Percentiles rank a stretch among this genome's conserved stretches.
Evolutionary conservation across 2,888 invertebrate genomes (phyloP).

Genomic region (Drosophila neoperkinsi): DNA sequence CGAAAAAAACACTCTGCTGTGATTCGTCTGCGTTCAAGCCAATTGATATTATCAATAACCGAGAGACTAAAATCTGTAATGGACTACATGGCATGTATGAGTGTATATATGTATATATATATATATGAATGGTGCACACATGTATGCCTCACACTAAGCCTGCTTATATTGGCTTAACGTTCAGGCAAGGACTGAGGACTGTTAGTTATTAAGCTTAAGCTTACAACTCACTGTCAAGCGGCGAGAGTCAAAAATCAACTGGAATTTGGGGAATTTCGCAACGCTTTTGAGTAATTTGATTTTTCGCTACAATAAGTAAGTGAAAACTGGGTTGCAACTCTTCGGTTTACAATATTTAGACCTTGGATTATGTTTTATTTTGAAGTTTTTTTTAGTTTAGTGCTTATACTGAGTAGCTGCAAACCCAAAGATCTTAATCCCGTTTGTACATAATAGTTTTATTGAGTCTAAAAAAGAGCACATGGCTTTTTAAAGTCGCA

Average conservation of each 20-base stretch:
- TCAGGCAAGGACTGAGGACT: conserved; percentile 20
- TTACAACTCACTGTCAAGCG: conserved; percentile 41
- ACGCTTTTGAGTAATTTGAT: neutral
- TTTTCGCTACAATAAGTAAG: neutral
- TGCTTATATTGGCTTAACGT: conserved; percentile 46
- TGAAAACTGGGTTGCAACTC: neutral
- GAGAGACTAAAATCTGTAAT: conserved; percentile 4
- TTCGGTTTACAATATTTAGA: neutral
- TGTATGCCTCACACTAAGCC: conserved; percentile 17
- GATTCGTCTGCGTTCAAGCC: conserved; percentile 46
- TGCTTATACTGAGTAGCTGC: neutral
- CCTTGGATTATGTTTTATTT: neutral
- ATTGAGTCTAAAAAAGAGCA: neutral
- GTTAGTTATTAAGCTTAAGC: conserved; percentile 38
- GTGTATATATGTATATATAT: neutral
- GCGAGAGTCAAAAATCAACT: conserved; percentile 1
- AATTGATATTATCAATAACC: conserved; percentile 45
- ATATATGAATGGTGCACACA: neutral
- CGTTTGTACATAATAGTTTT: neutral
- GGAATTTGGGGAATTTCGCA: neutral
- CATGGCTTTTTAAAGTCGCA: neutral
- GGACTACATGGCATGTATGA: neutral
- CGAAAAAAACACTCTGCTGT: conserved; percentile 28
- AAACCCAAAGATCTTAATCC: neutral
- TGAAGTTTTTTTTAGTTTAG: too few relatives aligned